Evolutionary conservation across 2,113 vertebrate genomes (phyloP).

Genomic region (Amia ocellicauda): DNA sequence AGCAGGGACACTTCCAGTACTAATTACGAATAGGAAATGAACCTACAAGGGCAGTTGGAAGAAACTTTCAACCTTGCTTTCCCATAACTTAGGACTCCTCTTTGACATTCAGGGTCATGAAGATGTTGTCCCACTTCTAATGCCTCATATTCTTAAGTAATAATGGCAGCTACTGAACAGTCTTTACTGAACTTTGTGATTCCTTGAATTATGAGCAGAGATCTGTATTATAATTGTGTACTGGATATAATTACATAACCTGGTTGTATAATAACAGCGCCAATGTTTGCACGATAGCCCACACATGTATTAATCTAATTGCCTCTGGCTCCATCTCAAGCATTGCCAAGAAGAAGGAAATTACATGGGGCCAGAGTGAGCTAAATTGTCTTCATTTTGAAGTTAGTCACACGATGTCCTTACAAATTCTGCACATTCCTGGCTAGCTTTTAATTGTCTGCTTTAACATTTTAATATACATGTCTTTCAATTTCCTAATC

Average conservation of each 20-base stretch:
- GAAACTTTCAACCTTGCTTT: conserved; percentile 14
- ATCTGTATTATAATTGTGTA: too few species aligned
- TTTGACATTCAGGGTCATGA: not conserved
- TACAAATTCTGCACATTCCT: not conserved
- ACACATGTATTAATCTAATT: not conserved
- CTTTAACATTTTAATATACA: not conserved
- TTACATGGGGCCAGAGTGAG: not conserved
- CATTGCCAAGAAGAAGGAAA: not conserved
- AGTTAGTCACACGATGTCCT: not conserved
- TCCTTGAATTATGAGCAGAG: too few species aligned
- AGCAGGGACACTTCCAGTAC: conserved; percentile 7
- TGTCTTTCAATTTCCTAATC: not conserved
- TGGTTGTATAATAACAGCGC: too few species aligned
- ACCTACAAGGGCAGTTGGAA: conserved; percentile 24
- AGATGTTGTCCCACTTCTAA: too few species aligned
- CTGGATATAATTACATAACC: too few species aligned
- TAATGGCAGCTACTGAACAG: too few species aligned
- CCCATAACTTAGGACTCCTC: not conserved
- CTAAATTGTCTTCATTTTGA: not conserved
- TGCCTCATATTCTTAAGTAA: too few species aligned
- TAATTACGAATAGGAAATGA: conserved; percentile 37
- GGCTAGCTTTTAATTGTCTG: not conserved
- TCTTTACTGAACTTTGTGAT: too few species aligned
- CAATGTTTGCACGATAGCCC: not conserved
- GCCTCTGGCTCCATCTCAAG: not conserved